phyloP scores from a whole-genome alignment of 2,797 vertebrate genomes.

The Leucoraja ocellata region DNA sequence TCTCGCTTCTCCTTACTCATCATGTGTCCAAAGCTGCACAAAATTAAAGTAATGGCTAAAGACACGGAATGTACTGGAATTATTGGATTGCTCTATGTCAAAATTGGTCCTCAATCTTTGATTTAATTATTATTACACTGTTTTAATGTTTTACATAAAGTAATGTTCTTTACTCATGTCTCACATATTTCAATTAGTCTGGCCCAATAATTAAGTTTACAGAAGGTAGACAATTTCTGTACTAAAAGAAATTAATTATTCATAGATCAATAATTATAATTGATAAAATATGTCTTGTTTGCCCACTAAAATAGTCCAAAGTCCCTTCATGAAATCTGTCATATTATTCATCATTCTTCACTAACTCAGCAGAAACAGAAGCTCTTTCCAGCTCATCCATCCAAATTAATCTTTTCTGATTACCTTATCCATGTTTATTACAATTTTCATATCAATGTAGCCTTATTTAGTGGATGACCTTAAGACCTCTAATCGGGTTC shows the following conservation, averaged over 20 bases:
- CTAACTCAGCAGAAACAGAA: not conserved
- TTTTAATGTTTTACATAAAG: not conserved
- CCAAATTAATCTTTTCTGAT: not conserved
- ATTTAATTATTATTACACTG: not conserved
- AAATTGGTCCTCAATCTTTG: not conserved
- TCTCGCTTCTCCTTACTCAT: slow-evolving; percentile 98
- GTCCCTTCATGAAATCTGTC: no score
- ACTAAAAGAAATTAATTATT: not conserved
- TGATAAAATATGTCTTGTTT: no score
- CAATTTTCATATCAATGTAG: not conserved
- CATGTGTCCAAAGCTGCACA: slow-evolving; percentile 90
- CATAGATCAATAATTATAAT: not conserved
- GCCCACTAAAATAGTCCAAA: no score
- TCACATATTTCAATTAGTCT: not conserved
- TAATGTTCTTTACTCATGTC: not conserved
- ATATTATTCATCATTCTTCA: not conserved
- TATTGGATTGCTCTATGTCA: not conserved
- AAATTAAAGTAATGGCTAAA: not conserved
- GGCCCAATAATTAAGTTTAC: not conserved
- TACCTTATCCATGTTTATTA: not conserved
- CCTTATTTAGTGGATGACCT: not conserved
- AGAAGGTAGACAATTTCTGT: not conserved
- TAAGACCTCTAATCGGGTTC: no score
- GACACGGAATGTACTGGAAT: not conserved
- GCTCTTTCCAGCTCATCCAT: not conserved